These are phyloP conservation scores for Platanista minor DNA, from an alignment of 2,113 vertebrate genomes.

Conservation along the genomic window DNA sequence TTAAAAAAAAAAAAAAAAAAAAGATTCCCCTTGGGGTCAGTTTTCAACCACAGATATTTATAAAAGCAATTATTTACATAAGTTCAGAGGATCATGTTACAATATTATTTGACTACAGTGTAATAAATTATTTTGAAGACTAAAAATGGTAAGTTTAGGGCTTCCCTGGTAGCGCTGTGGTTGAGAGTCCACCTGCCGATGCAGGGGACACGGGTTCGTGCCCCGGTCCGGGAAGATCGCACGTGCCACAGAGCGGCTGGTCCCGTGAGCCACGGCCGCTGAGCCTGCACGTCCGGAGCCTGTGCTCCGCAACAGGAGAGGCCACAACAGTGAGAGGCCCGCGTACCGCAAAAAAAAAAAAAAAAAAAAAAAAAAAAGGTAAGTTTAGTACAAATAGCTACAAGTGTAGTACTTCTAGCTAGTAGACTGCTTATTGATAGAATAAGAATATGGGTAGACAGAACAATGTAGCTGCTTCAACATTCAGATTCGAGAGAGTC, in stretches of 20 bases:
- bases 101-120: background rate
- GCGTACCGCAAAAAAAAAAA: no score
- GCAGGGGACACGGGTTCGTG: no score
- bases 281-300: no score
- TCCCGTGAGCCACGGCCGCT: no score
- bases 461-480: background rate
- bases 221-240: no score
- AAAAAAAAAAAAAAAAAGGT: no score
- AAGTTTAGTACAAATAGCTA: background rate
- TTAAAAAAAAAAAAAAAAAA: background rate
- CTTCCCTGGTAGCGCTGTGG: no score
- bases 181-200: no score
- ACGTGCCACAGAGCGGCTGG: no score
- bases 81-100: background rate
- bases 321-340: no score
- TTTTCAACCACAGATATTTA: background rate
- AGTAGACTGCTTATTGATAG: background rate
- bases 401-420: background rate
- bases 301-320: no score
- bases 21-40: background rate
- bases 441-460: background rate
- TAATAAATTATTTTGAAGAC: slow-evolving; percentile 15
- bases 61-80: slow-evolving; percentile 24
- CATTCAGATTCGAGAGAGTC: background rate
- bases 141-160: background rate